These are phyloP conservation scores for Poeciliopsis gracilis DNA, from an alignment of 2,797 vertebrate species.

Conservation along the genomic window DNA sequence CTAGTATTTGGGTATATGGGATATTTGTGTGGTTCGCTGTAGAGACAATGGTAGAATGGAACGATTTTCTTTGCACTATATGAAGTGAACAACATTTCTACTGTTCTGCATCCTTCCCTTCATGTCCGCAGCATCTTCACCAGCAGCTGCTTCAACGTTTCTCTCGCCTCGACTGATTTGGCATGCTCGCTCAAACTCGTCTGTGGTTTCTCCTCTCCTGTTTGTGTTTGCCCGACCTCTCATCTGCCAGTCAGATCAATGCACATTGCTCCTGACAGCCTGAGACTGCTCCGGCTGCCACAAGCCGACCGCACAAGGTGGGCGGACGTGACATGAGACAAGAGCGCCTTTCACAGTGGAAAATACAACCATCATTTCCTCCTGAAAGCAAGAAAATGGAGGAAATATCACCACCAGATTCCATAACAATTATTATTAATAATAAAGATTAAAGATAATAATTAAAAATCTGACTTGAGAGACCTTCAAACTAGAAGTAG, in stretches of 20 bases:
- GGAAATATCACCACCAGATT: neutral
- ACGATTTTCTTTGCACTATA: neutral
- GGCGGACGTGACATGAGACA: neutral
- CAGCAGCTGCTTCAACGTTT: neutral
- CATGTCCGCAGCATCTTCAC: neutral
- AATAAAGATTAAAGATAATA: neutral
- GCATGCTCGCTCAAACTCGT: neutral
- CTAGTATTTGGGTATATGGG: neutral
- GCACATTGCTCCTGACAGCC: constrained; percentile 4
- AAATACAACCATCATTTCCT: neutral
- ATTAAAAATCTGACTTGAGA: neutral
- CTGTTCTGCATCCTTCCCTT: neutral
- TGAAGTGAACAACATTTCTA: neutral
- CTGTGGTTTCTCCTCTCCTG: neutral
- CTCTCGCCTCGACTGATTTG: neutral
- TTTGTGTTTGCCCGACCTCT: constrained; percentile 1
- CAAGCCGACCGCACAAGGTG: neutral
- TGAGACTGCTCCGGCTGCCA: neutral
- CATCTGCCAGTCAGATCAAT: constrained; percentile 3
- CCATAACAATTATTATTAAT: neutral
- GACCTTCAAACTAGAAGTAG: neutral
- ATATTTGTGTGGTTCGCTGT: neutral
- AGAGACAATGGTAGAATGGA: neutral
- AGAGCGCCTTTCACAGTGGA: neutral
- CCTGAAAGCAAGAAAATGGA: constrained; percentile 3